Conservation (phyloP, 2,113 vertebrate species). For the Lichenostomus cassidix region DNA sequence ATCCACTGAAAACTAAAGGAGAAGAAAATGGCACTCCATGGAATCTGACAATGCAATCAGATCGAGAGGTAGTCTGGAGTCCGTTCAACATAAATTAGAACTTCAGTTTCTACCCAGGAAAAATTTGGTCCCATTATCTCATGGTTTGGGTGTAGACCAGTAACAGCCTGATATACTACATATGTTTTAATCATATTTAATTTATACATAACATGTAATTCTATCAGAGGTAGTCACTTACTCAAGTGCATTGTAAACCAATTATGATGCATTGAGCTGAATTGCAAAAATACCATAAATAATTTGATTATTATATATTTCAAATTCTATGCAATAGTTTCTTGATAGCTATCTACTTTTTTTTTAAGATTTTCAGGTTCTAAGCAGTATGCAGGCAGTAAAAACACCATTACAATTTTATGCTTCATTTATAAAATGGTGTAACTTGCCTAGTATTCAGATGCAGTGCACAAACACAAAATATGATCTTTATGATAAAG, state of each 20-base stretch:
- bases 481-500: neutral
- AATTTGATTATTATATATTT: neutral
- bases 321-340: neutral
- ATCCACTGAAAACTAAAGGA: neutral
- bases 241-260: neutral
- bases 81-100: neutral
- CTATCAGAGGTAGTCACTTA: neutral
- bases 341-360: neutral
- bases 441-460: neutral
- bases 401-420: neutral
- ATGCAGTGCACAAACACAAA: neutral
- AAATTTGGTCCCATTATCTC: neutral
- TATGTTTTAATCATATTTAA: neutral
- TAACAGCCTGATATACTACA: fast-evolving
- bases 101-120: neutral
- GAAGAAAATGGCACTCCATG: neutral
- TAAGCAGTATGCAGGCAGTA: neutral
- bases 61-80: neutral
- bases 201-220: neutral
- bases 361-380: neutral
- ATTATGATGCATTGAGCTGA: neutral
- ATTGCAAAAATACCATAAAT: neutral
- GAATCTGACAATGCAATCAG: neutral
- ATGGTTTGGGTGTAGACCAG: neutral
- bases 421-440: neutral